Conservation (phyloP, 1,140 invertebrate species). For the Nomia melanderi region DNA sequence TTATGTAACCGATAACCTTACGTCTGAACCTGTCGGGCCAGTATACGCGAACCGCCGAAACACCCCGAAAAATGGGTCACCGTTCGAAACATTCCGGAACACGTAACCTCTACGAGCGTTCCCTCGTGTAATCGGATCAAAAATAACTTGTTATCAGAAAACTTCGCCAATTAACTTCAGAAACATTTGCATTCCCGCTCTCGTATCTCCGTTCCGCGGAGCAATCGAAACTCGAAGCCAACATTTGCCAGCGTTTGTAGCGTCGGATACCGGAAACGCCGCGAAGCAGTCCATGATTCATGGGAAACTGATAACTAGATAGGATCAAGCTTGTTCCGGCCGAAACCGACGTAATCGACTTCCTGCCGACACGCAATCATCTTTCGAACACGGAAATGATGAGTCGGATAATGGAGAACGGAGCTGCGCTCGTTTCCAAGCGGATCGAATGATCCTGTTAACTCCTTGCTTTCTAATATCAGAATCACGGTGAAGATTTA, state of each 20-base stretch:
- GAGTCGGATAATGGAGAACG: neutral
- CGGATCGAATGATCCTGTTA: too few species aligned
- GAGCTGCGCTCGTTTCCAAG: too few species aligned
- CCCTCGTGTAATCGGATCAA: neutral
- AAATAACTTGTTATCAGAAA: conserved; percentile 16
- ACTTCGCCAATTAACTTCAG: conserved; percentile 20
- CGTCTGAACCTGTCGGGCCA: too few species aligned
- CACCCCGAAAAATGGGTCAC: neutral
- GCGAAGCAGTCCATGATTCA: conserved; percentile 33
- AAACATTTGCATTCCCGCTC: conserved; percentile 21
- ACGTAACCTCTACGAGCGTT: neutral
- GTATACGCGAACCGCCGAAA: too few species aligned
- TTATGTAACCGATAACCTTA: conserved; percentile 50
- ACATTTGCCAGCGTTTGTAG: neutral
- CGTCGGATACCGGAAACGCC: neutral
- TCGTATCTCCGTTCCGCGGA: neutral
- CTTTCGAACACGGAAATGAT: neutral
- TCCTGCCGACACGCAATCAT: neutral
- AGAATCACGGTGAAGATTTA: too few species aligned
- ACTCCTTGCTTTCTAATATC: too few species aligned
- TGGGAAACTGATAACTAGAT: conserved; percentile 18
- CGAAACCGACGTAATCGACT: conserved; percentile 14
- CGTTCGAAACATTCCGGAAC: neutral
- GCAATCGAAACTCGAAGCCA: neutral
- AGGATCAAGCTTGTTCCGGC: too few species aligned